Base-by-base conservation (phyloP, 2,888 invertebrate genomes). In the Limenitis camilla region DNA sequence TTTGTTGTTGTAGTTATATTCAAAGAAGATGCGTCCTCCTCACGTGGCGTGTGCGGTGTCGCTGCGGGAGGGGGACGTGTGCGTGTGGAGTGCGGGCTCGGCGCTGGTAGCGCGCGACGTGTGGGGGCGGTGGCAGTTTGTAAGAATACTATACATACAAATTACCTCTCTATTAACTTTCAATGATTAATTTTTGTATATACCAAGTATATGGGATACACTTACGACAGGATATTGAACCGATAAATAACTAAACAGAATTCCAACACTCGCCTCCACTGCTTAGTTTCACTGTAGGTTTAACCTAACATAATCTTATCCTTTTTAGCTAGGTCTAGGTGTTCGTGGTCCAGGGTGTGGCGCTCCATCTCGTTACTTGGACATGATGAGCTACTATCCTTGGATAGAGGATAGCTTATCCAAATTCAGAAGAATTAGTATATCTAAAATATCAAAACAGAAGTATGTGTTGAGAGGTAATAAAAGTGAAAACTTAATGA, bases 51-150 rank as follows among this genome's bases (percentile, higher is more conserved):
- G 83, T 52, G 77, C 73, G 0, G 70, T 77, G 19, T 59, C 72
- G 0, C 27, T 69, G n/a, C 60, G 63, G 0, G 46, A 62, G 0
- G 55, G 61, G 0, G 36, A 51, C 1, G 69, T 76, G 7, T 83
- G 83, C 61, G 78, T 79, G 51, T 83, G 83, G 83, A 60, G 65
- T 19, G 76, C 78, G 1, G 83, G 83, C 33, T 63, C 68, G 0
- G 74, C 74, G 6, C 70, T 83, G 0, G 75, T 71, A 9, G n/a
- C 71, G 0, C 51, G 80, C 0, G 83, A 83, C 56, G 65, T 70
- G 0, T 82, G 83, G 83, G 82, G 82, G 0, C 69, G 82, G 1
- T 83, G 82, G 83, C 72, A 69, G 55, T 60, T 82, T 69, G 81
- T 81, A 40, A 55, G 62, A 28, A 8, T 19, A 19, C 19, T 3